Evolutionary conservation across 1,140 invertebrate species (phyloP).

Genomic region (Orchesella cincta): DNA sequence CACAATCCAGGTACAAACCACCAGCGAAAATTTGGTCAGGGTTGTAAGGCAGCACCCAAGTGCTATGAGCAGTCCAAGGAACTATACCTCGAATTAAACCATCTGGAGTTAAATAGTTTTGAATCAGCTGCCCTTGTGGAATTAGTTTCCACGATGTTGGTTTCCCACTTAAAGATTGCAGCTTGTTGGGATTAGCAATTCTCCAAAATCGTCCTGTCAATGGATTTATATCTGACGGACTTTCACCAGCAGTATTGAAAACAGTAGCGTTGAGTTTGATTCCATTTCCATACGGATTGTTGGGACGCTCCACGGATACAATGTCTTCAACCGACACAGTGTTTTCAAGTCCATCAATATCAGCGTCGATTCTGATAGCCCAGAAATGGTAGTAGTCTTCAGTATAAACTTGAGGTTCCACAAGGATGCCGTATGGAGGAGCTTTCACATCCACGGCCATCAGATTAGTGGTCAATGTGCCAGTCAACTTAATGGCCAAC

Average conservation of each 20-base stretch:
- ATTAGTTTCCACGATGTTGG: neutral
- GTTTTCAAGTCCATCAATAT: neutral
- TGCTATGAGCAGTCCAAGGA: slow-evolving; percentile 3
- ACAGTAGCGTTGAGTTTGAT: neutral
- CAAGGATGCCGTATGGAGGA: neutral
- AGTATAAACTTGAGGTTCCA: neutral
- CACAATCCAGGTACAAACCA: slow-evolving; percentile 35
- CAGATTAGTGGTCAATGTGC: neutral
- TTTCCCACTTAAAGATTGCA: neutral
- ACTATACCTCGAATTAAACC: neutral
- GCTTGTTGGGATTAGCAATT: neutral
- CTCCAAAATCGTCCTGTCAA: neutral
- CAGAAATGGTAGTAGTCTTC: neutral
- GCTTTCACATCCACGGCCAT: neutral
- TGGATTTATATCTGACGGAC: neutral
- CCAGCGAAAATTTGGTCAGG: slow-evolving; percentile 34
- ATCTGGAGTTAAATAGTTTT: neutral
- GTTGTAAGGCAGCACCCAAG: slow-evolving; percentile 36
- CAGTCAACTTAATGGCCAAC: neutral
- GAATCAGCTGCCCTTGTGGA: neutral
- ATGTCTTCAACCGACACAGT: neutral
- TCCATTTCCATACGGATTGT: neutral
- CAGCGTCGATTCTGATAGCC: neutral
- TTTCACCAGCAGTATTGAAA: neutral
- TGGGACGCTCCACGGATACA: neutral